Evolutionary conservation across 2,797 vertebrate genomes (phyloP), one percentile per base, ranked within the genome.

Genomic region (Clarias laeviceps): DNA sequence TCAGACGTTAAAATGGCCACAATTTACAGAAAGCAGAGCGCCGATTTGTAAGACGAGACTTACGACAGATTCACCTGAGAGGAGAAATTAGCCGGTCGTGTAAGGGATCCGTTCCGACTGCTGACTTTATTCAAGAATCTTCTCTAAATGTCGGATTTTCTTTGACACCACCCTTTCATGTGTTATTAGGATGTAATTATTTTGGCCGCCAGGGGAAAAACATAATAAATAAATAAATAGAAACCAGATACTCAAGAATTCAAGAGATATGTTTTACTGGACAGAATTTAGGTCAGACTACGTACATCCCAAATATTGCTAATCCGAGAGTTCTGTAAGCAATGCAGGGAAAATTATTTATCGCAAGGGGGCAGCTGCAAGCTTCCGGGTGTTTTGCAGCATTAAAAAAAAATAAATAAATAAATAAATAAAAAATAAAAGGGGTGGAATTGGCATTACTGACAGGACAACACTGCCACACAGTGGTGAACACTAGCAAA

Each of bases 31-130:
- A n/a, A n/a, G n/a, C n/a, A n/a, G n/a, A n/a, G n/a, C n/a, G n/a
- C n/a, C n/a, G n/a, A n/a, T n/a, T n/a, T n/a, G n/a, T n/a, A 45
- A 64, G 32, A 29, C 37, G 9, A 56, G 65, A n/a, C 54, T 83
- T 32, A 80, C 29, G 82, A 65, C 81, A n/a, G n/a, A n/a, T 83
- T 72, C 81, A 56, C 66, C 72, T 56, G 64, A 76, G 81, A 84
- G 70, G 40, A 83, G 69, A 76, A 87, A 83, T 87, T 82, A 87
- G 9, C 34, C 37, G 18, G 37, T 9, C 0, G 4, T 20, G 77
- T 93, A 80, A 89, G 87, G 82, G 93, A 93, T 79, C 69, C 80
- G 91, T 91, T 94, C 93, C 88, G 89, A 84, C 89, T 93, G 15
- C 89, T 93, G 92, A 92, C 89, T 90, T 91, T 87, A 88, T 90